Percentiles rank a stretch among this genome's conserved stretches.
phyloP scores from a whole-genome alignment of 2,888 invertebrate genomes.

The Stenichneumon culpator region DNA sequence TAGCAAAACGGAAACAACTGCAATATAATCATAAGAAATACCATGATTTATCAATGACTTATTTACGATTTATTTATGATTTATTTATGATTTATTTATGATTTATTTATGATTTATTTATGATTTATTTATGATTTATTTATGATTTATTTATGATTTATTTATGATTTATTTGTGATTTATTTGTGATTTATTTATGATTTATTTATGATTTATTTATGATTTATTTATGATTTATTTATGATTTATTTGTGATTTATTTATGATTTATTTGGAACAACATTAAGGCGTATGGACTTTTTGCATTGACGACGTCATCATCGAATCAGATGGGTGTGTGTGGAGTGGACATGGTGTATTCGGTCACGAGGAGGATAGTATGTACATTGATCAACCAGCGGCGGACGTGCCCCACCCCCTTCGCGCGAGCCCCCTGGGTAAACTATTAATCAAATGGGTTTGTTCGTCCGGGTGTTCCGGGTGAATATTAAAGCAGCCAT shows the following conservation, averaged over 20 bases:
- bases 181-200: too few species aligned
- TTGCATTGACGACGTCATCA: neutral
- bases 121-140: too few species aligned
- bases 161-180: too few species aligned
- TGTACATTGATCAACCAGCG: too few species aligned
- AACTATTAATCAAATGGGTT: conserved; percentile 78
- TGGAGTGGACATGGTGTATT: conserved; percentile 7
- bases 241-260: neutral
- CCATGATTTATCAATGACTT: too few species aligned
- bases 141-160: too few species aligned
- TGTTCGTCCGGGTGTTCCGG: conserved; percentile 74
- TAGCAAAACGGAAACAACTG: neutral
- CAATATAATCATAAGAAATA: neutral
- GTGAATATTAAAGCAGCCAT: conserved; percentile 79
- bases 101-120: neutral
- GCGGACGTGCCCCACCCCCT: neutral
- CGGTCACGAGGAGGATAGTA: conserved; percentile 9
- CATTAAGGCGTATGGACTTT: neutral
- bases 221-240: neutral
- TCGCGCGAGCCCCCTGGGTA: conserved; percentile 56
- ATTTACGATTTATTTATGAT: neutral
- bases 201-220: neutral
- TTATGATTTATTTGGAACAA: too few species aligned
- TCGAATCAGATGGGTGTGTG: neutral
- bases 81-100: too few species aligned